Conservation (phyloP, 2,113 vertebrate species). For the Sceloporus tristichus region DNA sequence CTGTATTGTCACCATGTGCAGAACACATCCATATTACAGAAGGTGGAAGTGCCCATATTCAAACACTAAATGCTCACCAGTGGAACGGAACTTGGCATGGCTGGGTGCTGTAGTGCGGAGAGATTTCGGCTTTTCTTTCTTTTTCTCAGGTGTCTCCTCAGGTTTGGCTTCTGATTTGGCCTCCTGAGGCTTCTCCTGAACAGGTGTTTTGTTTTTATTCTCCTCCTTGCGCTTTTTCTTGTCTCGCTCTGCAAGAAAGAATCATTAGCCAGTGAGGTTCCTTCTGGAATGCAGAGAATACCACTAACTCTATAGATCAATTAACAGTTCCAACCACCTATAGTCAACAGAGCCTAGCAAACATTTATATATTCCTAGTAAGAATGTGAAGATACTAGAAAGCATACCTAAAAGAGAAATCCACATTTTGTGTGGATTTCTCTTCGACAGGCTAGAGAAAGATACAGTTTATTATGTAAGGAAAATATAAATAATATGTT, state of each 20-base stretch:
- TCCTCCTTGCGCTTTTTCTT: constrained; percentile 92
- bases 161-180: constrained; percentile 70
- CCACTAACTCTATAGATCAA: neutral
- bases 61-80: constrained; percentile 75
- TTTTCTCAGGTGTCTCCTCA: constrained; percentile 86
- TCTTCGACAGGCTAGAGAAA: neutral
- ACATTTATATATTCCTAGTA: neutral
- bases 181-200: constrained; percentile 77
- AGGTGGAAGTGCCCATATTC: neutral
- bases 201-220: constrained; percentile 74
- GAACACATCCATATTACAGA: neutral
- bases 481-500: too few species aligned
- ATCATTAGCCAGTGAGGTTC: too few species aligned
- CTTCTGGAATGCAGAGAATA: neutral
- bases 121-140: constrained; percentile 92
- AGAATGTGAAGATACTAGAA: neutral
- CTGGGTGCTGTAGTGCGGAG: constrained; percentile 88
- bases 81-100: constrained; percentile 94
- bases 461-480: neutral
- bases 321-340: neutral
- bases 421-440: too few species aligned
- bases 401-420: neutral
- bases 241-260: constrained; percentile 71
- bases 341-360: neutral
- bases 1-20: neutral